Evolutionary conservation across 2,888 invertebrate genomes (phyloP), one percentile per base, ranked within the genome.

Genomic region (Ellobium chinense): DNA sequence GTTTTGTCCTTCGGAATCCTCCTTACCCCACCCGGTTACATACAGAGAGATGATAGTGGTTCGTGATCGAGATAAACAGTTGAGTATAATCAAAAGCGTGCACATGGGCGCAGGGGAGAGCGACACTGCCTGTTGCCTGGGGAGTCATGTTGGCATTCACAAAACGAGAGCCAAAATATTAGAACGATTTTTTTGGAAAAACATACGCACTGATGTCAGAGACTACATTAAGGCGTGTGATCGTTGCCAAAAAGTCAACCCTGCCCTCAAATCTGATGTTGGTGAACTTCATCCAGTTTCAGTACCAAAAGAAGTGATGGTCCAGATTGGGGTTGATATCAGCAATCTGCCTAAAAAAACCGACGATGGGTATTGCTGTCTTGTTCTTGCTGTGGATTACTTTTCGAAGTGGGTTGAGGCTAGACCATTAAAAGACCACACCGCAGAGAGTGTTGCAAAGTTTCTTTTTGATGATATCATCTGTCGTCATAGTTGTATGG

Each of bases 321-420:
- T 36, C 37, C 75, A 62, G 18, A 75, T 75, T 34, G 75, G 63
- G 36, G 75, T 75, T 2, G 75, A 75, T 29, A 62, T 75, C 37
- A 63, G 75, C 75, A n/a, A n/a, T n/a, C n/a, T n/a, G n/a, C n/a
- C n/a, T n/a, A n/a, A n/a, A 75, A 9, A 12, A 39, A 37, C 75
- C 63, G 37, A 62, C 36, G 74, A 63, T 24, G 74, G 74, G 37
- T 75, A 39, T 34, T 37, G 39, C 21, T 75, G 76, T 34, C 46
- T 65, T 29, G 54, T 76, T n/a, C 66, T 76, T 46, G 60, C 27
- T 60, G n/a, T 60, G 5, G 60, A 60, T n/a, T 60, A 60, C 27
- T 27, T 60, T n/a, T 14, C n/a, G 27, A 60, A 60, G 21, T 60
- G 60, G 60, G 60, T 60, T 60, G 60, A 60, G 21, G 60, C 60